phyloP scores from a whole-genome alignment of 2,888 invertebrate genomes.

The Hirtodrosophila cameraria region DNA sequence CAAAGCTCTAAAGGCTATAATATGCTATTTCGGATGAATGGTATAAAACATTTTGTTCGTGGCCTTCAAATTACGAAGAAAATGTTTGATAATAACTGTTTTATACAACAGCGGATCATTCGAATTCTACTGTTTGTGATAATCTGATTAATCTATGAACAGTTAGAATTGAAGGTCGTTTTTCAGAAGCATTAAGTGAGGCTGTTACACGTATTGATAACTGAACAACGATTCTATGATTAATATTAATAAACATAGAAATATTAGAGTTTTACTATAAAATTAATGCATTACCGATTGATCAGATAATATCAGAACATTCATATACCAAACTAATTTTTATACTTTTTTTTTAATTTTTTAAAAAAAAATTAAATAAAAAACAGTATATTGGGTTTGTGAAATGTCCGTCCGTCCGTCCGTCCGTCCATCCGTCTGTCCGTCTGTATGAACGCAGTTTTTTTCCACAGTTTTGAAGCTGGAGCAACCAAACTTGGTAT shows the following conservation, averaged over 20 bases:
- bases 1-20: not conserved
- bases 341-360: too few species aligned
- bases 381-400: too few species aligned
- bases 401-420: too few species aligned
- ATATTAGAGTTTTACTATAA: not conserved
- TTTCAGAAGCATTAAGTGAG: not conserved
- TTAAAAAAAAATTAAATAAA: too few species aligned
- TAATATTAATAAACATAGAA: slow-evolving; percentile 9
- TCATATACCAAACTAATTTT: too few species aligned
- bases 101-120: slow-evolving; percentile 6
- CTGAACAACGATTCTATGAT: slow-evolving; percentile 9
- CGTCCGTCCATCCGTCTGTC: too few species aligned
- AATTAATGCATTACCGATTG: slow-evolving; percentile 1
- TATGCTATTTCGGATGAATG: not conserved
- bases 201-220: too few species aligned
- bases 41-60: not conserved
- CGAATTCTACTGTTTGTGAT: not conserved
- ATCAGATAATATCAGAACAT: not conserved
- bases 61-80: not conserved
- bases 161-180: slow-evolving; percentile 2
- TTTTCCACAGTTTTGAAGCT: too few species aligned
- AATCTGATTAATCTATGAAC: slow-evolving; percentile 4
- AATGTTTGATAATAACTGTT: slow-evolving; percentile 3
- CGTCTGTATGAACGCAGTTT: too few species aligned
- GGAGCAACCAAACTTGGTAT: too few species aligned